These are phyloP conservation scores for Ctenosaura bakeri DNA, from an alignment of 2,797 vertebrate genomes.

Conservation along the genomic window DNA sequence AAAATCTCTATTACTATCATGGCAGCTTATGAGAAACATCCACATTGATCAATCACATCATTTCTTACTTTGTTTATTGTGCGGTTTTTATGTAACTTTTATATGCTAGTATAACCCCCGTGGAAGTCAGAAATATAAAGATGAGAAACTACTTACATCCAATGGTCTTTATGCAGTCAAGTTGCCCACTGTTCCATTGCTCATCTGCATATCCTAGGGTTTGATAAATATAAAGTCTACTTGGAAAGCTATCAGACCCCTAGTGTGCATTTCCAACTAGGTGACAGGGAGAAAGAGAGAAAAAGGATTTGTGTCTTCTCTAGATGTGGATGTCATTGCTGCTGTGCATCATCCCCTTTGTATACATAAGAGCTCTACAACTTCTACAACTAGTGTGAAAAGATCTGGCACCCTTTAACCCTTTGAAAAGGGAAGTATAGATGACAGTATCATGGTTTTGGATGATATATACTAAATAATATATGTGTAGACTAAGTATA, in stretches of 20 bases:
- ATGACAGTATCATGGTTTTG: not conserved
- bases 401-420: not conserved
- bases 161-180: not conserved
- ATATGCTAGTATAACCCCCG: not conserved
- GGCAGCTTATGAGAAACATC: not conserved
- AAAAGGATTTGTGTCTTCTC: not conserved
- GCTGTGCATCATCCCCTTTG: not conserved
- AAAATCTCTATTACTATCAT: not conserved
- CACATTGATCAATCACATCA: not conserved
- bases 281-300: not conserved
- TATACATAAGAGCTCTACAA: not conserved
- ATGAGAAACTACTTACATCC: not conserved
- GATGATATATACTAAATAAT: not conserved
- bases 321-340: not conserved
- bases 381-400: not conserved
- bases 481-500: not conserved
- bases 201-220: not conserved
- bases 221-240: not conserved
- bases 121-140: not conserved
- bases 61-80: not conserved
- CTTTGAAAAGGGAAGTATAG: not conserved
- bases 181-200: not conserved
- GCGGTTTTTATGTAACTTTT: not conserved
- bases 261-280: not conserved
- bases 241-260: not conserved